Evolutionary conservation across 2,113 vertebrate genomes (phyloP), one percentile per base, ranked within the genome.

Genomic region (Heterochromis multidens): DNA sequence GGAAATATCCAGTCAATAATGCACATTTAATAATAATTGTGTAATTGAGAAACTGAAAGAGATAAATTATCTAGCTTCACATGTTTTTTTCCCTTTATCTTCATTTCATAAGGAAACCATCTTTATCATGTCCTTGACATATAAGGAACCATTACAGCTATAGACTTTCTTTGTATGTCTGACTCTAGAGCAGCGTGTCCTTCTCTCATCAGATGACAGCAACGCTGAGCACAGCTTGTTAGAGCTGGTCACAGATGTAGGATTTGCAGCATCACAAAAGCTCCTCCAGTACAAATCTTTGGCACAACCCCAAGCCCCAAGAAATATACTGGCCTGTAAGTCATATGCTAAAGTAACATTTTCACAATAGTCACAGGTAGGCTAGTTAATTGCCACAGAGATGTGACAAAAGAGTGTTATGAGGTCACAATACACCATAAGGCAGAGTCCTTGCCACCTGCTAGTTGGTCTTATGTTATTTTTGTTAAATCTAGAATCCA

Each of bases 271-370:
- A 85, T 81, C 43, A 63, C 60, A 70, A 82, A 37, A 87, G 58
- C 67, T 77, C 52, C 70, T 74, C 19, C 7, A 19, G 77, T 43
- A 2, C 23, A 6, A 12, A 40, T 72, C 43, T 74, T 37, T 89
- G 89, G 83, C 83, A 23, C 67, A 13, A 80, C 35, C 61, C 76
- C 83, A 79, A 57, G 61, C 81, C 82, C 80, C 63, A 86, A 90
- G 80, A 90, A 88, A 83, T 72, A 87, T 35, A 49, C 56, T 40
- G 79, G 72, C 65, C 90, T 63, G 49, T 84, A 89, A 92, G 82
- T 82, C 81, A 7, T 60, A 67, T 62, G 80, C 89, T 90, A 84
- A 86, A 86, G 82, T 87, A 87, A 70, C 88, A 60, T 89, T 90
- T 82, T 82, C 80, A 89, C 85, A 92, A 88, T 89, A 79, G 80